phyloP scores from a whole-genome alignment of 2,888 invertebrate species.

The Lottia gigantea region DNA sequence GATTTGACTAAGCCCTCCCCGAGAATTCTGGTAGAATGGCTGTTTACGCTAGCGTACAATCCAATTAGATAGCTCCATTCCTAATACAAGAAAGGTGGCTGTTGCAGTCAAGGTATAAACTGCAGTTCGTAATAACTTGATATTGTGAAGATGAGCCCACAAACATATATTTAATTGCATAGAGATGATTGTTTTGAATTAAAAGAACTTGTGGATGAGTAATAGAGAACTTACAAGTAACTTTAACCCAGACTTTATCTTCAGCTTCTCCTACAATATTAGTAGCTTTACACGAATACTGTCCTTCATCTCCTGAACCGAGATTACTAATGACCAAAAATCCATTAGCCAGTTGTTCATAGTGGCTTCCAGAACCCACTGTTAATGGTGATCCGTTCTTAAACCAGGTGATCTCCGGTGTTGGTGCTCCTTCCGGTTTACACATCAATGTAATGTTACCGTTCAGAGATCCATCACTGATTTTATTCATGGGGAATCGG shows the following conservation, averaged over 20 bases:
- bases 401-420: constrained; percentile 83
- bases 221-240: constrained; percentile 38
- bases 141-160: too few species aligned
- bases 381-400: constrained; percentile 77
- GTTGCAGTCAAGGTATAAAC: too few species aligned
- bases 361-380: constrained; percentile 24
- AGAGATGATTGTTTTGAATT: too few species aligned
- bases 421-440: constrained; percentile 93
- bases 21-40: too few species aligned
- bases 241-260: constrained; percentile 37
- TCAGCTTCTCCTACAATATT: constrained; percentile 45
- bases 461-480: constrained; percentile 86
- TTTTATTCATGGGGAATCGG: constrained; percentile 84
- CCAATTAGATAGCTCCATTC: too few species aligned
- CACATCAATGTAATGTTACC: constrained; percentile 91
- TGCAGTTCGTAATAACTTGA: too few species aligned
- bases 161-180: too few species aligned
- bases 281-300: constrained; percentile 50
- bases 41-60: too few species aligned
- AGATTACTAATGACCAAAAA: constrained; percentile 80
- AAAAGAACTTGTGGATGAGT: too few species aligned
- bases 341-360: constrained; percentile 83
- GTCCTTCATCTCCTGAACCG: constrained; percentile 38
- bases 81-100: too few species aligned
- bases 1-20: too few species aligned